A percentile compares a stretch with the other conserved stretches of the same genome.
These are phyloP conservation scores for Raphicerus campestris DNA, from an alignment of 2,113 vertebrate species.

Conservation along the genomic window DNA sequence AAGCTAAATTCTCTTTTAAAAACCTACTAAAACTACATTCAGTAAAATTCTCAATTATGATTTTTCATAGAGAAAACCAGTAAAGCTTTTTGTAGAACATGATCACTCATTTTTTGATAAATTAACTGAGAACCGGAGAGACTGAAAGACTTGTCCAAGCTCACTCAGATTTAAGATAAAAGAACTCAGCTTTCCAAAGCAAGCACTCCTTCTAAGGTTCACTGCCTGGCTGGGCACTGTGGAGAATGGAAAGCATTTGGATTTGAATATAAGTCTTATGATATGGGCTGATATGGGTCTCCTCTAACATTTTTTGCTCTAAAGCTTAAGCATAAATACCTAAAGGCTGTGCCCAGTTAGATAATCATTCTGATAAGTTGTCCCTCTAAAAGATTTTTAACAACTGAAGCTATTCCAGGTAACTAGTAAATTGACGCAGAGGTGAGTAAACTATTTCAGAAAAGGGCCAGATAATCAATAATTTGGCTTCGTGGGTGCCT, in stretches of 20 bases:
- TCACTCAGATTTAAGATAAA: background rate
- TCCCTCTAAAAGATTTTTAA: background rate
- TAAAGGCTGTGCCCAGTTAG: background rate
- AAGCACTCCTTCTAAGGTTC: background rate
- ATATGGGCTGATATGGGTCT: background rate
- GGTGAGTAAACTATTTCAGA: background rate
- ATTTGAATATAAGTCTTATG: background rate
- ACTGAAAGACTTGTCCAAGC: background rate
- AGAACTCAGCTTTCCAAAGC: background rate
- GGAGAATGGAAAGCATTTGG: background rate
- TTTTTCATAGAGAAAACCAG: background rate
- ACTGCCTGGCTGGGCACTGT: no score
- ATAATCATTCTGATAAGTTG: background rate
- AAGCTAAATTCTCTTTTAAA: conserved; percentile 8
- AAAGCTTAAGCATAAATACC: background rate
- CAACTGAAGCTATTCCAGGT: background rate
- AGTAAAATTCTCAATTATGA: background rate
- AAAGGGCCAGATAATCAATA: background rate
- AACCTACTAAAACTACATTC: background rate
- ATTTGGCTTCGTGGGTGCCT: background rate
- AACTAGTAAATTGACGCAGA: background rate
- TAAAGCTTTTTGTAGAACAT: background rate
- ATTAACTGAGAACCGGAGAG: background rate
- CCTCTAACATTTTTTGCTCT: background rate
- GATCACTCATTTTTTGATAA: background rate